A percentile compares a stretch with the other conserved stretches of the same genome.
These are phyloP conservation scores for Drosophila paulistorum DNA, from an alignment of 1,140 invertebrate species.

Conservation along the genomic window DNA sequence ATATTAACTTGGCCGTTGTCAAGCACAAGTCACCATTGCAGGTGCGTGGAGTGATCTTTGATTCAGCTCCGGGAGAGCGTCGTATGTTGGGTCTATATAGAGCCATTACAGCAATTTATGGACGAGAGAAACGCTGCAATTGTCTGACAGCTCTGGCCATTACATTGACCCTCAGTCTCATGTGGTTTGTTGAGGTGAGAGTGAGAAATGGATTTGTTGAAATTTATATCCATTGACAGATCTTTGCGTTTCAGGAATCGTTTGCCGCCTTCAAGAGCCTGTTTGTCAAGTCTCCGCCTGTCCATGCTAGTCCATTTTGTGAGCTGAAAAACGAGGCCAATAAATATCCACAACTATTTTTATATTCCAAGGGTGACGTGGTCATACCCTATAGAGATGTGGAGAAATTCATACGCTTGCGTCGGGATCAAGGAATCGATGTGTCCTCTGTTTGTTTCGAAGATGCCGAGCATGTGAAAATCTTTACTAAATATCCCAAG, in stretches of 20 bases:
- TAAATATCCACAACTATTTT: constrained; percentile 88
- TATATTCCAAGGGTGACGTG: constrained; percentile 89
- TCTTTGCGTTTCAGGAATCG: constrained; percentile 47
- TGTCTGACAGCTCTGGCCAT: constrained; percentile 84
- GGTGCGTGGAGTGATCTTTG: constrained; percentile 90
- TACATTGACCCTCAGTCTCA: constrained; percentile 85
- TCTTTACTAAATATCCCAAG: constrained; percentile 86
- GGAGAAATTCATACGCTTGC: constrained; percentile 85
- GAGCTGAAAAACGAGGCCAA: constrained; percentile 83
- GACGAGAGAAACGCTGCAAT: constrained; percentile 84
- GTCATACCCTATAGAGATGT: constrained; percentile 86
- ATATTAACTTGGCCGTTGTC: constrained; percentile 86
- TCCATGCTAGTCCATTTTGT: constrained; percentile 83
- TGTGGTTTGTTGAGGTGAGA: constrained; percentile 85
- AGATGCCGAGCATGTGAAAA: constrained; percentile 88
- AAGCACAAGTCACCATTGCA: constrained; percentile 84
- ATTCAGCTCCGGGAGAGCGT: constrained; percentile 88
- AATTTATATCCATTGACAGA: too few relatives aligned
- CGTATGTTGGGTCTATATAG: constrained; percentile 85
- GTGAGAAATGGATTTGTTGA: background rate
- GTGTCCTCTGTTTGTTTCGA: constrained; percentile 87
- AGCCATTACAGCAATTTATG: constrained; percentile 86
- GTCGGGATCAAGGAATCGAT: constrained; percentile 85
- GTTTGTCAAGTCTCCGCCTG: constrained; percentile 64
- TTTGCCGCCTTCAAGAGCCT: constrained; percentile 78